Conservation (phyloP, 2,888 invertebrate species). For the Trachelus troglodyta region DNA sequence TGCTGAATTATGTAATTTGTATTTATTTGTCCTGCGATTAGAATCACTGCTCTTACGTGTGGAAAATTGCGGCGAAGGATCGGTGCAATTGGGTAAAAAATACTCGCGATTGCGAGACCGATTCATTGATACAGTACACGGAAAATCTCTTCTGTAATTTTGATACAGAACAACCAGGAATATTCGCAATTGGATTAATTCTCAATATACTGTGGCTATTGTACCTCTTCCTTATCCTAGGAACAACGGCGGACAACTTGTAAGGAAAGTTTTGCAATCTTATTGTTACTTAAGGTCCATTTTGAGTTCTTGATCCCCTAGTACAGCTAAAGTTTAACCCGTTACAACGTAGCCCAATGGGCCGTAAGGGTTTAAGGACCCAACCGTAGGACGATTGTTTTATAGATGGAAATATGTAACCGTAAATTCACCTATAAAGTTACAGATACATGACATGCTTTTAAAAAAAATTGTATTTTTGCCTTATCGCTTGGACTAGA, state of each 20-base stretch:
- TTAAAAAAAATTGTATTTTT: background rate
- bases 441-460: background rate
- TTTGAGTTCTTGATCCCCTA: background rate
- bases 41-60: conserved; percentile 62
- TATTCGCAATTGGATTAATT: conserved; percentile 47
- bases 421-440: background rate
- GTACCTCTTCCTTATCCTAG: conserved; percentile 70
- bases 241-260: conserved; percentile 72
- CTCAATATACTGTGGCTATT: conserved; percentile 66
- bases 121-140: conserved; percentile 60
- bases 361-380: background rate
- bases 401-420: background rate
- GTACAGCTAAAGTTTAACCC: background rate
- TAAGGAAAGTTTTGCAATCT: conserved; percentile 52
- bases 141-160: conserved; percentile 62
- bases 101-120: conserved; percentile 53
- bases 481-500: background rate
- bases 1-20: background rate
- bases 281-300: background rate
- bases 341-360: background rate
- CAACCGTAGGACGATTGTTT: background rate
- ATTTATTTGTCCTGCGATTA: conserved; percentile 28
- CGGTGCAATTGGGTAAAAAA: conserved; percentile 62
- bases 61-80: conserved; percentile 46
- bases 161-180: conserved; percentile 32